A percentile compares a stretch with the other conserved stretches of the same genome.
phyloP scores from a whole-genome alignment of 2,888 invertebrate species.

The Drosophila diplacantha region DNA sequence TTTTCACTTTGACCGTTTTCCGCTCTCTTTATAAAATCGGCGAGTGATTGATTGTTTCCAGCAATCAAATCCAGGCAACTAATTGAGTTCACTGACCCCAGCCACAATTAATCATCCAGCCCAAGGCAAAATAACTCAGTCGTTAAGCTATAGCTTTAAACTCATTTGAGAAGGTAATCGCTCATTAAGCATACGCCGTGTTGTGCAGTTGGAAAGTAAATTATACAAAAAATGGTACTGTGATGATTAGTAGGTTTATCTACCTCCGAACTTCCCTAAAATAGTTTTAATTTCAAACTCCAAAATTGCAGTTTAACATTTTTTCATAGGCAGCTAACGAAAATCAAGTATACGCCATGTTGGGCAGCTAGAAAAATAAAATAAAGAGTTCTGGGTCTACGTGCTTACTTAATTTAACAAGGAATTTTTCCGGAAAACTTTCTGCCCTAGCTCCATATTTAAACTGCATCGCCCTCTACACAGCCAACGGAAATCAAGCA shows the following conservation, averaged over 20 bases:
- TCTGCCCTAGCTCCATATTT: neutral
- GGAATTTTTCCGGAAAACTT: neutral
- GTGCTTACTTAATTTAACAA: neutral
- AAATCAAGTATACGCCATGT: slow-evolving; percentile 4
- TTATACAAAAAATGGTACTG: too few species aligned
- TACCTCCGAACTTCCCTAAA: neutral
- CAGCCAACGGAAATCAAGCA: slow-evolving; percentile 29
- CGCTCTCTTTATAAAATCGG: slow-evolving; percentile 2
- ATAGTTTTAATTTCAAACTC: neutral
- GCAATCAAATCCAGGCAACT: slow-evolving; percentile 23
- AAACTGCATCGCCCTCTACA: slow-evolving; percentile 1
- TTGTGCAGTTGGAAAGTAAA: neutral
- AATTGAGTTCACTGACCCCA: slow-evolving; percentile 29
- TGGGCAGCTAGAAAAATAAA: neutral
- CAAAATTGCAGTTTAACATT: neutral
- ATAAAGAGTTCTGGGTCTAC: neutral
- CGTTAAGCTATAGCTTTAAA: slow-evolving; percentile 1
- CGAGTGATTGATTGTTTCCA: slow-evolving; percentile 20
- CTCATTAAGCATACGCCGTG: slow-evolving; percentile 1
- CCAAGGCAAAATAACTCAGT: neutral
- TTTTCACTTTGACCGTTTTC: neutral
- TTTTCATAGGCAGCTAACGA: neutral
- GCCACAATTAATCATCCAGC: slow-evolving; percentile 19
- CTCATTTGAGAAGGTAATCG: neutral
- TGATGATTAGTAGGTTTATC: neutral